Conservation (phyloP, 2,113 vertebrate species). For the Lophotis ruficrista region DNA sequence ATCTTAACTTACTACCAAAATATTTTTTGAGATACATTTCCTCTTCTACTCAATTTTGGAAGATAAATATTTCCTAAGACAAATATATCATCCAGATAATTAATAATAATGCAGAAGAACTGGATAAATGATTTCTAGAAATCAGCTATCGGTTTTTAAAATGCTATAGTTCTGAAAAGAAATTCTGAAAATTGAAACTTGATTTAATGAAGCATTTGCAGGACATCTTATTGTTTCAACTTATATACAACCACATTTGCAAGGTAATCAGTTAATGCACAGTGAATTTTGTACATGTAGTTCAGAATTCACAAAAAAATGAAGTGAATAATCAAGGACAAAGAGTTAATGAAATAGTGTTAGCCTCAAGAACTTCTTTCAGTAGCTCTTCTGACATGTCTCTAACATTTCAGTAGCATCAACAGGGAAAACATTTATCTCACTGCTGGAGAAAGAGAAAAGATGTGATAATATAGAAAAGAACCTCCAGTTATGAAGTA, state of each 20-base stretch:
- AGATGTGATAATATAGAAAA: not conserved
- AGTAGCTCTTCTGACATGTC: not conserved
- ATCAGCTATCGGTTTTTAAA: slow-evolving; percentile 33
- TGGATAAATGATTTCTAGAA: slow-evolving; percentile 34
- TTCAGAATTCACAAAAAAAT: not conserved
- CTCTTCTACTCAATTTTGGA: slow-evolving; percentile 44
- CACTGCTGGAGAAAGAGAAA: not conserved
- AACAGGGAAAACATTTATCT: not conserved
- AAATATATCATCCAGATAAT: slow-evolving; percentile 4
- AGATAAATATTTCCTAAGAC: slow-evolving; percentile 32
- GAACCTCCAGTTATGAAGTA: not conserved
- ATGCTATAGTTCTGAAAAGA: slow-evolving; percentile 19
- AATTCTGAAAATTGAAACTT: slow-evolving; percentile 55
- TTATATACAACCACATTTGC: not conserved
- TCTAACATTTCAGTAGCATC: not conserved
- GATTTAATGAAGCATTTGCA: slow-evolving; percentile 48
- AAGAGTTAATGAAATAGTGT: slow-evolving; percentile 12
- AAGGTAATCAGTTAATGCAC: slow-evolving; percentile 20
- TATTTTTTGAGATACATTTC: slow-evolving; percentile 31
- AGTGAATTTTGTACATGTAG: not conserved
- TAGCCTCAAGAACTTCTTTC: not conserved
- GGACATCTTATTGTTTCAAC: slow-evolving; percentile 12
- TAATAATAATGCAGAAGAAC: slow-evolving; percentile 27
- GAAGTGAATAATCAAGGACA: not conserved
- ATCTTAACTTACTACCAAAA: slow-evolving; percentile 16